A percentile compares a stretch with the other conserved stretches of the same genome.
Conservation (phyloP, 1,140 invertebrate species). For the Pygmarrhopalites habei region DNA sequence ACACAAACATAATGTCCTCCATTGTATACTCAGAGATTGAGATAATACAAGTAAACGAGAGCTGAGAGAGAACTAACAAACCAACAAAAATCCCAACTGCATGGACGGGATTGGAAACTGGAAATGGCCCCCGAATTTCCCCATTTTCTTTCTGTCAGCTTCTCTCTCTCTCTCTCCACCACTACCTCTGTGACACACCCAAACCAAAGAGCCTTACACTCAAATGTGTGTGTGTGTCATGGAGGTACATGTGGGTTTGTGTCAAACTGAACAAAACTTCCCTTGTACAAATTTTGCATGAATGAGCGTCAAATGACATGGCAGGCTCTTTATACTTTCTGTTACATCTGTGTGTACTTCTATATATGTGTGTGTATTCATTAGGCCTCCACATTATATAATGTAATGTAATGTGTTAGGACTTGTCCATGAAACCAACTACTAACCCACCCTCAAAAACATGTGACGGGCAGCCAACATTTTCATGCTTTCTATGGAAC, state of each 20-base stretch:
- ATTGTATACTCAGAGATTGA: too few relatives aligned
- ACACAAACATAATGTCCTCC: too few relatives aligned
- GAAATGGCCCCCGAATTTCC: too few relatives aligned
- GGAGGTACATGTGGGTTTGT: not conserved
- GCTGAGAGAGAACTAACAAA: too few relatives aligned
- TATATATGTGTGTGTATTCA: not conserved
- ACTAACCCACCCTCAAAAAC: conserved; percentile 14
- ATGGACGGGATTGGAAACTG: too few relatives aligned
- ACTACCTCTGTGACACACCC: too few relatives aligned
- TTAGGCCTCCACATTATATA: not conserved
- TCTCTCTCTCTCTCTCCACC: too few relatives aligned
- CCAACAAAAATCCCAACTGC: too few relatives aligned
- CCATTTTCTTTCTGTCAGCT: too few relatives aligned
- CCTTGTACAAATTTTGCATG: conserved; percentile 33
- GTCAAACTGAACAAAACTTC: not conserved
- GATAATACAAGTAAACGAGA: too few relatives aligned
- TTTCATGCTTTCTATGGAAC: too few relatives aligned
- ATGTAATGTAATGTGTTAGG: not conserved
- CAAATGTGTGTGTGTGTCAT: not conserved
- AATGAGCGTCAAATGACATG: conserved; percentile 30
- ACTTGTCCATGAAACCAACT: not conserved
- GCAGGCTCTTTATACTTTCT: not conserved
- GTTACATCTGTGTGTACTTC: not conserved
- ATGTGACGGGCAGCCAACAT: conserved; percentile 26
- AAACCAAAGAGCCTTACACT: not conserved